Evolutionary conservation across 30 jellyfish, hydroid and myxozoan genomes (phyloP).

Genomic region (Aurelia aurita): DNA sequence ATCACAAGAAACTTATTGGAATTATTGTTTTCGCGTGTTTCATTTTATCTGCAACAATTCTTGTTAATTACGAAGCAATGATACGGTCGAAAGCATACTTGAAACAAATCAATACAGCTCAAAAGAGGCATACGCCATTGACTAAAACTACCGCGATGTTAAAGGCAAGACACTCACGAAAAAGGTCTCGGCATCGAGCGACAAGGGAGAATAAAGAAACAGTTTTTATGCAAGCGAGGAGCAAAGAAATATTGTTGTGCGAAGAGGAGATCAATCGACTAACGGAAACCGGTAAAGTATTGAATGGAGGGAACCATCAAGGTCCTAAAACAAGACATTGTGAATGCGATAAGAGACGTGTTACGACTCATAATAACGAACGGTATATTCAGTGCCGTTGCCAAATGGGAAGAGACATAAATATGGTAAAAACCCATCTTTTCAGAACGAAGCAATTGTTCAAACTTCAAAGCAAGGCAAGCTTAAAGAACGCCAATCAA

Average conservation of each 20-base stretch:
- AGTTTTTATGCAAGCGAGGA: too few species aligned
- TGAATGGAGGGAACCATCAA: too few species aligned
- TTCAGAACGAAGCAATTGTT: too few species aligned
- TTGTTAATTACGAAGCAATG: not conserved
- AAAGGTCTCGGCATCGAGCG: not conserved
- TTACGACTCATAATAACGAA: too few species aligned
- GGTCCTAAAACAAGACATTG: too few species aligned
- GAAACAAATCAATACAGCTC: not conserved
- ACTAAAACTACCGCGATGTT: not conserved
- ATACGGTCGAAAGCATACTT: not conserved
- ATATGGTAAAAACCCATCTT: too few species aligned
- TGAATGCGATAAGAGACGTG: too few species aligned
- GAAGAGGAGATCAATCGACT: not conserved
- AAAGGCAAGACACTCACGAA: not conserved
- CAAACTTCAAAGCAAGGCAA: too few species aligned
- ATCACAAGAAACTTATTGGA: constrained; percentile 25
- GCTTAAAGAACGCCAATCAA: too few species aligned
- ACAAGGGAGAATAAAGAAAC: not conserved
- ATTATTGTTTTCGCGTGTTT: constrained; percentile 10
- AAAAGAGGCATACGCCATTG: not conserved
- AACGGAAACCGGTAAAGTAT: too few species aligned
- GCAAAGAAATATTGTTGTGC: not conserved
- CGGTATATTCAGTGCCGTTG: too few species aligned
- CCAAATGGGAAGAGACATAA: too few species aligned
- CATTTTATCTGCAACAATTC: not conserved